These are phyloP conservation scores for Zaprionus bogoriensis DNA, from an alignment of 2,888 invertebrate species.

Conservation along the genomic window DNA sequence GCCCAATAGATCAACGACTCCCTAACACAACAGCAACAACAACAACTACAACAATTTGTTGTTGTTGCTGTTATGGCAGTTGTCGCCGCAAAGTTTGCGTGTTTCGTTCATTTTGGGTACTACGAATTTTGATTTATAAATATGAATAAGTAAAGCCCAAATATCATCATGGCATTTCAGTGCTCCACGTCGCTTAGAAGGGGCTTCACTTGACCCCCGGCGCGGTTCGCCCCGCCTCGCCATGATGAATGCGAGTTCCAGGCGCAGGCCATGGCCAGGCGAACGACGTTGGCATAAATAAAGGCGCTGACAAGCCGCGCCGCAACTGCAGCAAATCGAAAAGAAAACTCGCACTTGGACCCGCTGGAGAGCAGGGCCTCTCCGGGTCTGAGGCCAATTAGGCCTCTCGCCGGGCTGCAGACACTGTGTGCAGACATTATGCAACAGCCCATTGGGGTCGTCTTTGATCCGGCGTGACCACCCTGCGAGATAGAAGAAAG, in stretches of 20 bases:
- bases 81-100: slow-evolving; percentile 69
- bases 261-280: slow-evolving; percentile 64
- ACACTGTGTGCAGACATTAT: slow-evolving; percentile 66
- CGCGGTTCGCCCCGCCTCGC: slow-evolving; percentile 5
- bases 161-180: slow-evolving; percentile 61
- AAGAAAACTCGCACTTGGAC: slow-evolving; percentile 8
- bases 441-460: slow-evolving; percentile 56
- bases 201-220: no score
- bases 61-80: slow-evolving; percentile 27
- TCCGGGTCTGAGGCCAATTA: slow-evolving; percentile 41
- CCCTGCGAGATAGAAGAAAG: slow-evolving; percentile 67
- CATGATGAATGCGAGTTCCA: slow-evolving; percentile 69
- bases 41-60: slow-evolving; percentile 12
- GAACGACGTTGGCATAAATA: slow-evolving; percentile 60
- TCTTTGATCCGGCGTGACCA: slow-evolving; percentile 66
- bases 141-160: slow-evolving; percentile 63
- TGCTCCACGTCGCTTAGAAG: slow-evolving; percentile 1
- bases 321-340: slow-evolving; percentile 33
- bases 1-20: slow-evolving; percentile 65
- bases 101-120: slow-evolving; percentile 49
- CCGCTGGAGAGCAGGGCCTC: neutral
- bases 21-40: slow-evolving; percentile 33
- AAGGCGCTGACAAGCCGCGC: slow-evolving; percentile 52
- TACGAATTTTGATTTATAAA: slow-evolving; percentile 74
- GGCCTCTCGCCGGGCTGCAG: slow-evolving; percentile 47